Conservation (phyloP, 2,888 invertebrate genomes). For the Volucella inflata region DNA sequence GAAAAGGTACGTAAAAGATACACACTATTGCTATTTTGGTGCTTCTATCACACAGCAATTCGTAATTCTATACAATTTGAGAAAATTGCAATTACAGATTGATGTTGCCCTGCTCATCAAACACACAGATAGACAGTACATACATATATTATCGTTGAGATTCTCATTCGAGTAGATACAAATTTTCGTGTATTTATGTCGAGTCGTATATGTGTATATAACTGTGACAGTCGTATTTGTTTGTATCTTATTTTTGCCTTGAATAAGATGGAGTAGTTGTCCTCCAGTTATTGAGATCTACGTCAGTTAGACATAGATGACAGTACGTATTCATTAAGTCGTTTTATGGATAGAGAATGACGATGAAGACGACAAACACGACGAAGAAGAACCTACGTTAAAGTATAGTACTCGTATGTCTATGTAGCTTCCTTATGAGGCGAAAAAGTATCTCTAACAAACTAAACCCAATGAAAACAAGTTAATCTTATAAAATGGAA, state of each 20-base stretch:
- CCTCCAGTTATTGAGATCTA: constrained; percentile 44
- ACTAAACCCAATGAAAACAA: background rate
- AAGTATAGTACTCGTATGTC: background rate
- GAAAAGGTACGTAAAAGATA: constrained; percentile 53
- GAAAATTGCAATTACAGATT: constrained; percentile 70
- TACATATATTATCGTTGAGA: background rate
- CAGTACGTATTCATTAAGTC: constrained; percentile 43
- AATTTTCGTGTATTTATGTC: no score
- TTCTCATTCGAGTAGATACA: background rate
- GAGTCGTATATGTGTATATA: background rate
- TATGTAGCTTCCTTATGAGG: constrained; percentile 20
- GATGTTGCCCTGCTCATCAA: constrained; percentile 24
- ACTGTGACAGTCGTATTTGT: constrained; percentile 13
- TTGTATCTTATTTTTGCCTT: constrained; percentile 51
- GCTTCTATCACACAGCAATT: constrained; percentile 18
- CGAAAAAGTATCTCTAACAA: constrained; percentile 3
- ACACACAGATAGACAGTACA: constrained; percentile 14
- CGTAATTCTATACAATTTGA: constrained; percentile 72
- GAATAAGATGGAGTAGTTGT: constrained; percentile 64
- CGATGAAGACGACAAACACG: no score
- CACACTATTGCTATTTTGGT: constrained; percentile 34
- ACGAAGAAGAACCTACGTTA: background rate
- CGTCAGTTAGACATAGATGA: constrained; percentile 11
- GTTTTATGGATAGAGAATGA: constrained; percentile 20
- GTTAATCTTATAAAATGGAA: background rate